These are phyloP conservation scores for Drosophila mojavensis DNA, from an alignment of 1,140 invertebrate species.

Conservation along the genomic window DNA sequence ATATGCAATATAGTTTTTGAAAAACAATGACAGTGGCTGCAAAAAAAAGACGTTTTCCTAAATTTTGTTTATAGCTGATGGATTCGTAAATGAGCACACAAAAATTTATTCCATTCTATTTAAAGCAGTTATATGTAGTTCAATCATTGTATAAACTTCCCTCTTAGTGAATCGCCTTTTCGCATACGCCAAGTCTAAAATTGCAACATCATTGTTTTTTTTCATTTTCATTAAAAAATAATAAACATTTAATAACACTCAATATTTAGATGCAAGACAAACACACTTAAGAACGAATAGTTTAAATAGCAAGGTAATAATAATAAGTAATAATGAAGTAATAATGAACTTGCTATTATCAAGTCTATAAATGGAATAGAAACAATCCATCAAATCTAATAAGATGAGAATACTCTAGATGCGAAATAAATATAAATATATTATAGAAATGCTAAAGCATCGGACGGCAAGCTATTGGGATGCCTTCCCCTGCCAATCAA, in stretches of 20 bases:
- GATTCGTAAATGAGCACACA: too few species aligned
- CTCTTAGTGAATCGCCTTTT: too few species aligned
- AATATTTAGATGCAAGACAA: neutral
- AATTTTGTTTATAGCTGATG: too few species aligned
- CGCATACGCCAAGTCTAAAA: neutral
- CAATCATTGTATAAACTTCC: too few species aligned
- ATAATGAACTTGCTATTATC: slow-evolving; percentile 7
- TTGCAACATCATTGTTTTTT: neutral
- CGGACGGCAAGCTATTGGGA: slow-evolving; percentile 29
- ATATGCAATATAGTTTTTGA: too few species aligned
- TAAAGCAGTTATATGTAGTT: too few species aligned
- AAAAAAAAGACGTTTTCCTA: too few species aligned
- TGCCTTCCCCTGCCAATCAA: slow-evolving; percentile 30
- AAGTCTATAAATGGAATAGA: slow-evolving; percentile 14
- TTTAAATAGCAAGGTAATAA: neutral
- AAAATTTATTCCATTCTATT: too few species aligned
- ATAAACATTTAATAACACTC: slow-evolving; percentile 19
- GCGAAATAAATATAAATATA: slow-evolving; percentile 36
- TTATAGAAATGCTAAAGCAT: neutral
- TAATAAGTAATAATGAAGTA: too few species aligned
- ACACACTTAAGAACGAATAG: slow-evolving; percentile 23
- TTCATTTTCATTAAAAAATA: neutral
- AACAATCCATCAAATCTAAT: slow-evolving; percentile 19
- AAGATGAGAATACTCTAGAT: slow-evolving; percentile 1
- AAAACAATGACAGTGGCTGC: too few species aligned